phyloP scores from a whole-genome alignment of 2,888 invertebrate species.

The Catocala nupta region DNA sequence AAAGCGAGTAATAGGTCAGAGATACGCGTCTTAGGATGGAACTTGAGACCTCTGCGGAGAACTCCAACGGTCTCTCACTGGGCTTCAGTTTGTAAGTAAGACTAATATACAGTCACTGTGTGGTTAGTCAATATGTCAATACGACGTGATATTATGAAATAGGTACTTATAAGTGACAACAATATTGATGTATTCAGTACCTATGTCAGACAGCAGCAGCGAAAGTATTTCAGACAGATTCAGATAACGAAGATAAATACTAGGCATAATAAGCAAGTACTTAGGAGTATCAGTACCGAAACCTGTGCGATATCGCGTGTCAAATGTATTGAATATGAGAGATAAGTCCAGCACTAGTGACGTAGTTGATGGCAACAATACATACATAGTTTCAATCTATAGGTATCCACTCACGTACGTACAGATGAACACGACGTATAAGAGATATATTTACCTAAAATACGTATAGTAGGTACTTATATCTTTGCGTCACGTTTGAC shows the following conservation, averaged over 20 bases:
- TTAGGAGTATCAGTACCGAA: conserved; percentile 12
- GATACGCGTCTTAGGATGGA: too few species aligned
- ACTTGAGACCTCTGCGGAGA: too few species aligned
- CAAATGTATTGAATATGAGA: conserved; percentile 40
- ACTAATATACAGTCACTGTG: too few species aligned
- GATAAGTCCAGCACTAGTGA: conserved; percentile 37
- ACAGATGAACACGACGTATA: not conserved
- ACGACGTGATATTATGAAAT: not conserved
- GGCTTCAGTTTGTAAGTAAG: too few species aligned
- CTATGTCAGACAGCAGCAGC: conserved; percentile 1
- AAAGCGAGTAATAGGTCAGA: too few species aligned
- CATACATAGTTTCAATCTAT: not conserved
- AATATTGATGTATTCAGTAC: not conserved
- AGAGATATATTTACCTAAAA: not conserved
- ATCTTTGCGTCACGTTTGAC: not conserved
- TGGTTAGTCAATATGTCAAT: too few species aligned
- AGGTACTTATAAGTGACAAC: not conserved
- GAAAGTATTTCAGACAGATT: conserved; percentile 7
- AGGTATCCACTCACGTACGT: not conserved
- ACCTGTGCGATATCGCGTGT: conserved; percentile 28
- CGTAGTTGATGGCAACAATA: conserved; percentile 4
- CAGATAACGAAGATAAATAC: not conserved
- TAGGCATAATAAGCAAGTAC: conserved; percentile 27
- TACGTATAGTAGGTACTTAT: not conserved
- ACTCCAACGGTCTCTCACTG: too few species aligned